Percentiles rank a stretch among this genome's conserved stretches.
Conservation (phyloP, 2,888 invertebrate genomes). For the Phytoseiulus persimilis region DNA sequence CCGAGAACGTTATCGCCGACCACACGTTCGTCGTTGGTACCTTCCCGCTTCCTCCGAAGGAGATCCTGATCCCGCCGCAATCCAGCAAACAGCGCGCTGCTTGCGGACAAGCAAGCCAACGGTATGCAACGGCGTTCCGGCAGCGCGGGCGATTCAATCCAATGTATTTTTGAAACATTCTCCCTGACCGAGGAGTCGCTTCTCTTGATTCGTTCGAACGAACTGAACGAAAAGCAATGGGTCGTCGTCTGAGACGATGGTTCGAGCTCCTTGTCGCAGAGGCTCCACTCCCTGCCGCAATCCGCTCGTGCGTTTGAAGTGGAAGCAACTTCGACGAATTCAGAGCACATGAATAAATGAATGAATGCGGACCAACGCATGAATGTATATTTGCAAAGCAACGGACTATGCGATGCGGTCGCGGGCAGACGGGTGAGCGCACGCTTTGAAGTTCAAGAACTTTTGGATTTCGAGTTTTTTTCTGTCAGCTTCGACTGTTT, state of each 20-base stretch:
- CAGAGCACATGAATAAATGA: background rate
- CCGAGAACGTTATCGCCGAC: too few species aligned
- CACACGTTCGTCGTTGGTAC: too few species aligned
- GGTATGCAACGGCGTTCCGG: background rate
- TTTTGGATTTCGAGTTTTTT: background rate
- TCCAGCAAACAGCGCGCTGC: too few species aligned
- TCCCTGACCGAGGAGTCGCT: background rate
- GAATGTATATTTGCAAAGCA: background rate
- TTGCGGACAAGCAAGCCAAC: background rate
- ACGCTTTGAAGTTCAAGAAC: background rate
- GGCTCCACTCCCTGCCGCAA: background rate
- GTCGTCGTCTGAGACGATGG: background rate
- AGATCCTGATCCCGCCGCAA: too few species aligned
- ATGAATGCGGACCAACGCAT: background rate
- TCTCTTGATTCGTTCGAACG: background rate
- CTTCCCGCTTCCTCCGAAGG: too few species aligned
- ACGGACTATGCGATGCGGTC: background rate
- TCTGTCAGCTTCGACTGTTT: background rate
- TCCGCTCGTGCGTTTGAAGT: background rate
- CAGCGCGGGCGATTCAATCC: background rate
- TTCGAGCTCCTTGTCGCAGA: background rate
- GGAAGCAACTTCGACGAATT: background rate
- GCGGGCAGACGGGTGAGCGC: background rate
- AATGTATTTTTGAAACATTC: background rate
- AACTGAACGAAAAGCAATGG: background rate